phyloP scores from a whole-genome alignment of 2,113 vertebrate species.

The Hepsetus odoe region DNA sequence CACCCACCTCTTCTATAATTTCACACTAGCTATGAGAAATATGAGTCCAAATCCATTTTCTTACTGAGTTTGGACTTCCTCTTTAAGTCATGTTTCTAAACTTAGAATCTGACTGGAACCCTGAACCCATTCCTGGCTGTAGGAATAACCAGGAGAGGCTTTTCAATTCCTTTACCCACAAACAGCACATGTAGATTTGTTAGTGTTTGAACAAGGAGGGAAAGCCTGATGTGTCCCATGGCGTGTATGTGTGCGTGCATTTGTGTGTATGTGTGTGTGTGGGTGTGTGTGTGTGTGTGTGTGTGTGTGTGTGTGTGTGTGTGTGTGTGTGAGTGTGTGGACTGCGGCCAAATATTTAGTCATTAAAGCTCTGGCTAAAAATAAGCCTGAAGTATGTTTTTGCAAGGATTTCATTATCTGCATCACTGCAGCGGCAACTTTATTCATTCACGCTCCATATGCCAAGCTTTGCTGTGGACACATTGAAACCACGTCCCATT shows the following conservation, averaged over 20 bases:
- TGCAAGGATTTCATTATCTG: slow-evolving; percentile 65
- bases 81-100: background rate
- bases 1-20: no score
- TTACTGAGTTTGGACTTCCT: background rate
- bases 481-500: slow-evolving; percentile 28
- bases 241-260: no score
- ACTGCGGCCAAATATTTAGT: slow-evolving; percentile 66
- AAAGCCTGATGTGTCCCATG: slow-evolving; percentile 62
- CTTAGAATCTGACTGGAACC: background rate
- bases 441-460: slow-evolving; percentile 62
- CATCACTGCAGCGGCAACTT: slow-evolving; percentile 15
- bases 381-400: slow-evolving; percentile 71
- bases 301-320: no score
- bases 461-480: slow-evolving; percentile 16
- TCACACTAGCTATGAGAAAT: no score
- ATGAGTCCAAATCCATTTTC: no score
- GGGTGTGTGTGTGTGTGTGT: no score
- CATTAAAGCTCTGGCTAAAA: slow-evolving; percentile 61
- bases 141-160: background rate
- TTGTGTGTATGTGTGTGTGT: no score
- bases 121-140: background rate
- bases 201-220: slow-evolving; percentile 3
- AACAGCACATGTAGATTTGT: background rate
- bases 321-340: slow-evolving; percentile 51
- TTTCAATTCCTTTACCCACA: background rate